Conservation (phyloP, 2,888 invertebrate species). For the Chirona hameri region DNA sequence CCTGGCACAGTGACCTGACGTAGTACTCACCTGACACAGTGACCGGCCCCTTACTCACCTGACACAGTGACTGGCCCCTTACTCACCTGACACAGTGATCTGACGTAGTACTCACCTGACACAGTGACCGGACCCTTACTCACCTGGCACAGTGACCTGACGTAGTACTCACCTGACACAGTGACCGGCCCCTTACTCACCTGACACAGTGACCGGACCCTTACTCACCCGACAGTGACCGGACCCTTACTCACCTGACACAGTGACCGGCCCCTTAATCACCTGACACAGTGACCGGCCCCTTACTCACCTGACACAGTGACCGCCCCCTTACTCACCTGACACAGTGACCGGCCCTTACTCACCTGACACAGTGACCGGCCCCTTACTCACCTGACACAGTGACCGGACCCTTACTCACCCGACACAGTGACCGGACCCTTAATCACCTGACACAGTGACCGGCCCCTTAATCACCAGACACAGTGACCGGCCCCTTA, state of each 20-base stretch:
- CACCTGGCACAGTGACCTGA: too few species aligned
- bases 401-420: not conserved
- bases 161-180: too few species aligned
- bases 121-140: not conserved
- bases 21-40: too few species aligned
- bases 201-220: not conserved
- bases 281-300: not conserved
- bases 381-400: too few species aligned
- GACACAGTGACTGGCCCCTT: not conserved
- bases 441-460: too few species aligned
- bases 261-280: not conserved
- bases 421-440: not conserved
- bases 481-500: not conserved
- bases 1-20: too few species aligned
- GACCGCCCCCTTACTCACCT: too few species aligned
- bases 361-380: not conserved
- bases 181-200: not conserved
- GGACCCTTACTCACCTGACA: too few species aligned
- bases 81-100: too few species aligned
- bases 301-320: too few species aligned
- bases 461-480: too few species aligned
- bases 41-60: constrained; percentile 1
- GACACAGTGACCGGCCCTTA: not conserved
- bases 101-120: too few species aligned
- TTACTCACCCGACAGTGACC: not conserved